Conservation (phyloP, 2,888 invertebrate species). For the Panzeria rudis region DNA sequence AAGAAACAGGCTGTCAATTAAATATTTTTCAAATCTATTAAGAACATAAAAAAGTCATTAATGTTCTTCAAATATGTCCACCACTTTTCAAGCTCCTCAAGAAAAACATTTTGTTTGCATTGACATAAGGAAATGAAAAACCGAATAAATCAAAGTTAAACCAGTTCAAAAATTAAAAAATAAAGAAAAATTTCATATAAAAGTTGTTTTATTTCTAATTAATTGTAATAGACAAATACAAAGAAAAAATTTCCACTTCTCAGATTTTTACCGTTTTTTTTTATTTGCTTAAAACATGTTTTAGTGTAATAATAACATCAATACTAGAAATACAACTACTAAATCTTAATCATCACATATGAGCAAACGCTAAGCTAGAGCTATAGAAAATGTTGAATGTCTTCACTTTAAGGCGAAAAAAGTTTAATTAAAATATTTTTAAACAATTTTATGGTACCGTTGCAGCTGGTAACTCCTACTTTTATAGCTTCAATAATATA, state of each 20-base stretch:
- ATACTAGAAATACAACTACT: conserved; percentile 16
- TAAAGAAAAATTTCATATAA: conserved; percentile 3
- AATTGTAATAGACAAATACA: conserved; percentile 20
- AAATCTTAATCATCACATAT: conserved; percentile 26
- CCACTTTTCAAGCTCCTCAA: neutral
- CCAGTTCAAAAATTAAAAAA: conserved; percentile 32
- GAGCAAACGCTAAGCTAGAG: neutral
- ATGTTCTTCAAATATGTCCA: neutral
- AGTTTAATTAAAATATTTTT: conserved; percentile 59
- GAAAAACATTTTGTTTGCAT: conserved; percentile 7
- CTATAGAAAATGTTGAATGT: conserved; percentile 28
- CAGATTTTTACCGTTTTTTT: neutral
- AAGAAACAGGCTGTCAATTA: conserved; percentile 3
- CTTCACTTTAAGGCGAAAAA: conserved; percentile 30
- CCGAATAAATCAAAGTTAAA: conserved; percentile 21
- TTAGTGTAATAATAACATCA: conserved; percentile 4
- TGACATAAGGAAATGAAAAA: conserved; percentile 37
- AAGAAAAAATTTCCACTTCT: neutral
- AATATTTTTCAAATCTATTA: neutral
- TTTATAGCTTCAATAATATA: neutral
- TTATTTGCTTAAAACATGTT: conserved; percentile 20
- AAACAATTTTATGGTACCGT: conserved; percentile 39
- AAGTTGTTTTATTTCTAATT: conserved; percentile 51
- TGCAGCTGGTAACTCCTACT: conserved; percentile 38
- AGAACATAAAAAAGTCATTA: neutral